Evolutionary conservation across 2,888 invertebrate species (phyloP).

Genomic region (Prosopocoilus inquinatus): DNA sequence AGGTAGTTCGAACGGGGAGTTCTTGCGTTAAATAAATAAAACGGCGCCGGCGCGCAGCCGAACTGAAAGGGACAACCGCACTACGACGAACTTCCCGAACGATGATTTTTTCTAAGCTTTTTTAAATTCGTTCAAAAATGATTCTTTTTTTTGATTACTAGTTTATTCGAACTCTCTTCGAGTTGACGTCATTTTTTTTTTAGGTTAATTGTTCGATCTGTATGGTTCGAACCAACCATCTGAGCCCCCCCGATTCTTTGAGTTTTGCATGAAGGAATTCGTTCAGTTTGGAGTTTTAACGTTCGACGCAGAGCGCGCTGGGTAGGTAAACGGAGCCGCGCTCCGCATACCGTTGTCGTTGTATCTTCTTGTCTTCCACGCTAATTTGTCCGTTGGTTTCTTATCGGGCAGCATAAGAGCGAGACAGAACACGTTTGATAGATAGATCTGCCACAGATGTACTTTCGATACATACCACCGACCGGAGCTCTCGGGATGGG

Average conservation of each 20-base stretch:
- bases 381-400: slow-evolving; percentile 2
- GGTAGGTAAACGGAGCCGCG: background rate
- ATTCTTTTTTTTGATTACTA: too few relatives aligned
- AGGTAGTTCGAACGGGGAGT: background rate
- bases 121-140: too few relatives aligned
- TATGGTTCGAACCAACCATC: too few relatives aligned
- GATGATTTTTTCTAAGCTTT: too few relatives aligned
- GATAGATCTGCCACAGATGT: slow-evolving; percentile 4
- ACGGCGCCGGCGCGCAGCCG: too few relatives aligned
- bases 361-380: slow-evolving; percentile 5
- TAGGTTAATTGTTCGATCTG: too few relatives aligned
- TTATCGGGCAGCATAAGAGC: background rate
- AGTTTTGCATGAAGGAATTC: too few relatives aligned
- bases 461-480: slow-evolving; percentile 4
- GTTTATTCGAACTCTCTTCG: too few relatives aligned
- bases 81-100: too few relatives aligned
- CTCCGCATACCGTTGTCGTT: background rate
- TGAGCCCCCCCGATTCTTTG: too few relatives aligned
- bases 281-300: background rate
- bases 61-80: too few relatives aligned
- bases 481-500: background rate
- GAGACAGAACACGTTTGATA: slow-evolving; percentile 1
- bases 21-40: background rate
- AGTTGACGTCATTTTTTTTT: too few relatives aligned
- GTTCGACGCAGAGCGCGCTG: background rate